Conservation (phyloP, 2,797 vertebrate genomes). For the Myotis pilosus region DNA sequence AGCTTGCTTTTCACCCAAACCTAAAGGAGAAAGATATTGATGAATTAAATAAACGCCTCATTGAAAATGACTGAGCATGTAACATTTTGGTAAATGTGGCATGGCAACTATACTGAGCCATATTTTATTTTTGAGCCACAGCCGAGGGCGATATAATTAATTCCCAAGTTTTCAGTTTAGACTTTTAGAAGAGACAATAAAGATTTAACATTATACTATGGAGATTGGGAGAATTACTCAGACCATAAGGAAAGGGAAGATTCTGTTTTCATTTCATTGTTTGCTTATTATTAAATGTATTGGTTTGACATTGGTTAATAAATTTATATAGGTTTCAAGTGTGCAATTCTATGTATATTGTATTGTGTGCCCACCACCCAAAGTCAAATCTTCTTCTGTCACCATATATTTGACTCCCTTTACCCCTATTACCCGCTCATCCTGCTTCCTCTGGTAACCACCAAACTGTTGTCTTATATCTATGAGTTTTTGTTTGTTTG, state of each 20-base stretch:
- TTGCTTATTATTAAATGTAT: not conserved
- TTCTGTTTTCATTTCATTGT: not conserved
- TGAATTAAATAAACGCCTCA: constrained; percentile 60
- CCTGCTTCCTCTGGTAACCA: not conserved
- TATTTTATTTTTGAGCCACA: constrained; percentile 33
- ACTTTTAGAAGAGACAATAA: not conserved
- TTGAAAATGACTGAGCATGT: constrained; percentile 49
- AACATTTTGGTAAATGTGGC: constrained; percentile 51
- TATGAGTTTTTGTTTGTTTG: not conserved
- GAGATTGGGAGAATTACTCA: not conserved
- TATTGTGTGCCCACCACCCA: not conserved
- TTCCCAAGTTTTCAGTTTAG: constrained; percentile 4
- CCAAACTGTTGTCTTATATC: not conserved
- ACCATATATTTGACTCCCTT: not conserved
- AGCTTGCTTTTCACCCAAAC: constrained; percentile 59
- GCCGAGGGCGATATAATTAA: not conserved
- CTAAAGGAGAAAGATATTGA: constrained; percentile 48
- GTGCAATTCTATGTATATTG: not conserved
- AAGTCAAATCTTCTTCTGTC: not conserved
- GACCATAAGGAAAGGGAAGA: not conserved
- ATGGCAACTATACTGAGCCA: not conserved
- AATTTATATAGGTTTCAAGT: not conserved
- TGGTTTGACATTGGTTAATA: not conserved
- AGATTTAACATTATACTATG: not conserved
- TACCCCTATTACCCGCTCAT: not conserved